Conservation (phyloP, 2,888 invertebrate genomes). For the Hyposoter dolosus region DNA sequence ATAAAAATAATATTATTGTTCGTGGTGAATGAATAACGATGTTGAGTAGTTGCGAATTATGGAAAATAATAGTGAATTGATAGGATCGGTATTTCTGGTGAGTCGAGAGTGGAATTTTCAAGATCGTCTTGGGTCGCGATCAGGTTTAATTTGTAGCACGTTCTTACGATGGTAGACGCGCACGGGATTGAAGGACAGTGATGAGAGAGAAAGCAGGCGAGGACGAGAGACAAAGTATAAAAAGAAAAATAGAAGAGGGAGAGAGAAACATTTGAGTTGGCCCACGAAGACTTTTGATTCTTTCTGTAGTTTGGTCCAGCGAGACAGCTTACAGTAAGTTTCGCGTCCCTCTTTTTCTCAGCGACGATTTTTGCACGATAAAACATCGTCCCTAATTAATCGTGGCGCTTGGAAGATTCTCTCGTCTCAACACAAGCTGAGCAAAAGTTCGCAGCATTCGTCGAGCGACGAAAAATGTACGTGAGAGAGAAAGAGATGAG, state of each 20-base stretch:
- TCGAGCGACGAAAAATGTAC: constrained; percentile 6
- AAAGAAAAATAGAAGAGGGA: constrained; percentile 33
- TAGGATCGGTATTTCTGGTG: constrained; percentile 15
- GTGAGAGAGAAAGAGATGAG: constrained; percentile 25
- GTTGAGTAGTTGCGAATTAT: constrained; percentile 4
- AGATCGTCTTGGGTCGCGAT: constrained; percentile 80
- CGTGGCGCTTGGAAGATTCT: constrained; percentile 72
- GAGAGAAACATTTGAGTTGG: constrained; percentile 70
- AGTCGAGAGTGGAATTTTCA: constrained; percentile 77
- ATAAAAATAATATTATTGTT: not conserved
- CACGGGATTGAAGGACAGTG: constrained; percentile 72
- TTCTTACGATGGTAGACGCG: constrained; percentile 77
- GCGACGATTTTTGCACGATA: constrained; percentile 80
- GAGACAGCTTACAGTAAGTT: constrained; percentile 42
- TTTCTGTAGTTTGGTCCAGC: constrained; percentile 57
- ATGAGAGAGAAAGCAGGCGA: constrained; percentile 43
- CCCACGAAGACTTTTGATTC: constrained; percentile 61
- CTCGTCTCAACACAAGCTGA: constrained; percentile 61
- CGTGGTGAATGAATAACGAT: constrained; percentile 14
- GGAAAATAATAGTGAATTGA: constrained; percentile 16
- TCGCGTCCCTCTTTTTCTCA: constrained; percentile 71
- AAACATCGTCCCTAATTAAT: constrained; percentile 84
- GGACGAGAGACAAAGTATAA: not conserved
- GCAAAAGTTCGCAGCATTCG: constrained; percentile 32
- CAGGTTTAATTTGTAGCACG: constrained; percentile 84